Conservation (phyloP, 92 coral and sea anemone genomes). For the Porites evermanni region DNA sequence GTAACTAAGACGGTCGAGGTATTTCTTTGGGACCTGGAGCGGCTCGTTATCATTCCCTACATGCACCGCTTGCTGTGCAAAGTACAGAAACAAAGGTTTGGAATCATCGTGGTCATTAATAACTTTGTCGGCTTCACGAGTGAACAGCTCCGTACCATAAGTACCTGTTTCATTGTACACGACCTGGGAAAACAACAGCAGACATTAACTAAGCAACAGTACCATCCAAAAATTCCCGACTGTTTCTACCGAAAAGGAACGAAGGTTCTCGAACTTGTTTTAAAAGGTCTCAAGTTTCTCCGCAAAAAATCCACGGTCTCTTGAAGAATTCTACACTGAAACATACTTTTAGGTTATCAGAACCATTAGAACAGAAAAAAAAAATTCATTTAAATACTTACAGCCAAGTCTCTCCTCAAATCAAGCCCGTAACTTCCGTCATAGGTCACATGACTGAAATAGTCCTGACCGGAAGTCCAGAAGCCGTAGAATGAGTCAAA, state of each 20-base stretch:
- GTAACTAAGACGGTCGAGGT: conserved; percentile 79
- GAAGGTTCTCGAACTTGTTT: neutral
- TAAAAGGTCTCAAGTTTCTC: neutral
- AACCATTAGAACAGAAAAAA: neutral
- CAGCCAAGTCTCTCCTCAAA: conserved; percentile 87
- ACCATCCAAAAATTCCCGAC: neutral
- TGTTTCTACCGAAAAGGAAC: neutral
- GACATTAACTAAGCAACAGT: neutral
- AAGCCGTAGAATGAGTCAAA: conserved; percentile 97
- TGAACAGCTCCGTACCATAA: conserved; percentile 91
- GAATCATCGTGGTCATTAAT: conserved; percentile 68
- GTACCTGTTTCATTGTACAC: conserved; percentile 96
- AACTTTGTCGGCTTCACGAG: conserved; percentile 93
- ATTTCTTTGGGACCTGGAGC: conserved; percentile 93
- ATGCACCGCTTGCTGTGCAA: conserved; percentile 98
- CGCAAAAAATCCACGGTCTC: no score
- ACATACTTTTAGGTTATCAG: no score
- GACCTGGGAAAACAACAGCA: conserved; percentile 51
- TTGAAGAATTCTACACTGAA: no score
- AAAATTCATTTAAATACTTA: conserved; percentile 32
- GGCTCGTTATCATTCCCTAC: conserved; percentile 95
- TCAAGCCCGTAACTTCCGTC: conserved; percentile 96
- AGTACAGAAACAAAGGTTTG: conserved; percentile 92
- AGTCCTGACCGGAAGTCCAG: conserved; percentile 96
- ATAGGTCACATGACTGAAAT: conserved; percentile 94